Base-by-base conservation (phyloP, 2,888 invertebrate genomes). In the Lycophotia porphyrea region DNA sequence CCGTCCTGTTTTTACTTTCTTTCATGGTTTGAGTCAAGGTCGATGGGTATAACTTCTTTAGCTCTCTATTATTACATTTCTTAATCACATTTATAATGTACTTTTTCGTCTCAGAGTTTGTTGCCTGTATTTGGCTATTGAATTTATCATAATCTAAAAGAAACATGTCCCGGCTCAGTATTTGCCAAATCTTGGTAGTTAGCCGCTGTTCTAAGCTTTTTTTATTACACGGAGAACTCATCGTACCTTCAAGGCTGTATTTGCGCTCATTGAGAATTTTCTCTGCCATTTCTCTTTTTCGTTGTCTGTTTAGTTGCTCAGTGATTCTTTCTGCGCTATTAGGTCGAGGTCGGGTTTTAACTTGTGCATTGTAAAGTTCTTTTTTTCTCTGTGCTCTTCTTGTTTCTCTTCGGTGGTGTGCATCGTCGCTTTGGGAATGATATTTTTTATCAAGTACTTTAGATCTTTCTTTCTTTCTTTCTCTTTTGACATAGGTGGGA, bases 51-150 rank as follows among this genome's bases (percentile, higher is more conserved):
- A n/a, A 31, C 34, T 65, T 74, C 49, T 72, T 84, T 61, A 78
- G 2, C 36, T 80, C 78, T 52, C 69, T 87, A 36, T 60, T 80
- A 49, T 87, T 87, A 63, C 64, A 80, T 74, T 77, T 85, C 31
- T 74, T 78, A 34, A 85, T 73, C 60, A 84, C 81, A 63, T 78
- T 71, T 77, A 86, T 70, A 60, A 88, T 87, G 58, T 84, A 72
- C 0, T 34, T 66, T 66, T 84, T 87, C 15, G 81, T 81, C 44
- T 74, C 71, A 24, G 88, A 80, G 65, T 84, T 74, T 34, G 84
- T 75, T 55, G 76, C 75, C 27, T 78, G 86, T 66, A 77, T 69
- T 74, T 76, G 76, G 2, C 27, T 75, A 27, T 60, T 70, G 15
- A 74, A 72, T 34, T 74, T 72, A 0, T 76, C 75, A 42, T 82